A percentile compares a stretch with the other conserved stretches of the same genome.
Conservation (phyloP, 2,888 invertebrate species). For the Arrhopalites spinosus region DNA sequence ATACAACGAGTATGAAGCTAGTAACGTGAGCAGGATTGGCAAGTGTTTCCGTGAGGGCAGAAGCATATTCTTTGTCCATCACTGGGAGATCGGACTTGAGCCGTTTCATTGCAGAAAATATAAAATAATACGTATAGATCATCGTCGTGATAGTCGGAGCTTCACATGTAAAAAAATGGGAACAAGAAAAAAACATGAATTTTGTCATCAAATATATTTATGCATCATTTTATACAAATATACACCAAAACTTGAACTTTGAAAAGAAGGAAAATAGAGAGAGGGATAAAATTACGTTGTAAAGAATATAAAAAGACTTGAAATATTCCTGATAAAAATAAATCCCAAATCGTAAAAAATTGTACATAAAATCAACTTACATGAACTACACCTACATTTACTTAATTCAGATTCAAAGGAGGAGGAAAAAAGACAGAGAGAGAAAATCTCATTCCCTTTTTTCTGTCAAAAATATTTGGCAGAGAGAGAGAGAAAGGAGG, state of each 20-base stretch:
- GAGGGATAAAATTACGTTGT: not conserved
- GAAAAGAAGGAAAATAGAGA: not conserved
- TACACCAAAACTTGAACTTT: not conserved
- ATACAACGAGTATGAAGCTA: slow-evolving; percentile 87
- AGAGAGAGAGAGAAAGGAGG: not conserved
- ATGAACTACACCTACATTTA: too few species aligned
- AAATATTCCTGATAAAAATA: not conserved
- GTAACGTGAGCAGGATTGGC: slow-evolving; percentile 94
- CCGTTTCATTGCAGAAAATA: slow-evolving; percentile 89
- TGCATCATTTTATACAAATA: not conserved
- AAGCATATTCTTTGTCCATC: slow-evolving; percentile 90
- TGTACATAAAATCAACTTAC: too few species aligned
- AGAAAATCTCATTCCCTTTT: too few species aligned
- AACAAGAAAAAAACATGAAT: not conserved
- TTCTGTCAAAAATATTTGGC: too few species aligned
- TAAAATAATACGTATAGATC: slow-evolving; percentile 91
- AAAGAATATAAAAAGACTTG: not conserved
- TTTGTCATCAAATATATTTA: not conserved
- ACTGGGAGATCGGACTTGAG: slow-evolving; percentile 82
- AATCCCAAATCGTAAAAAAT: too few species aligned
- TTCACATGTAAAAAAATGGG: slow-evolving; percentile 18
- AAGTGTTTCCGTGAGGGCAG: slow-evolving; percentile 86
- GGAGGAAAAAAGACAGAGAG: not conserved
- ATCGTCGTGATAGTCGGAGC: slow-evolving; percentile 90
- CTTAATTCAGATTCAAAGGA: not conserved